Conservation (phyloP, 2,797 vertebrate genomes). For the Leptatherina wallacei region DNA sequence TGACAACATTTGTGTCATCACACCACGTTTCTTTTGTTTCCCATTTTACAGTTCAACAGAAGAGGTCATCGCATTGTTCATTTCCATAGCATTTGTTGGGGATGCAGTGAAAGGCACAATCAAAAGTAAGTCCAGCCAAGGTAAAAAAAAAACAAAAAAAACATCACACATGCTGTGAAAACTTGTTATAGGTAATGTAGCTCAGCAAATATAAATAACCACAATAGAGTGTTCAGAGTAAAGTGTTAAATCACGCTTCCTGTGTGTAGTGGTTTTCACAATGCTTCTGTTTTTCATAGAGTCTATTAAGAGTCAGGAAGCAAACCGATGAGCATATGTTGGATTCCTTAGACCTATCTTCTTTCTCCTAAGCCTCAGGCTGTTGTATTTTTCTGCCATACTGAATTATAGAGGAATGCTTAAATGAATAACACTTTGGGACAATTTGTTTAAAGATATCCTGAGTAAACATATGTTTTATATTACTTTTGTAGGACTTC, state of each 20-base stretch:
- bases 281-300: constrained; percentile 1
- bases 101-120: constrained; percentile 93
- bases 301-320: constrained; percentile 16
- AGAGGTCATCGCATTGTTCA: constrained; percentile 96
- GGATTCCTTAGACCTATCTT: constrained; percentile 14
- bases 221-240: constrained; percentile 31
- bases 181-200: constrained; percentile 37
- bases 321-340: constrained; percentile 2
- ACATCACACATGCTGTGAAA: constrained; percentile 31
- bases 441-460: neutral
- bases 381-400: constrained; percentile 16
- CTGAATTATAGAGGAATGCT: constrained; percentile 1
- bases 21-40: constrained; percentile 15
- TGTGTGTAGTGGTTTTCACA: constrained; percentile 17
- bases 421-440: neutral
- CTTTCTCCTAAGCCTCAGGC: constrained; percentile 10
- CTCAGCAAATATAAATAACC: constrained; percentile 24
- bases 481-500: neutral
- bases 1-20: constrained; percentile 45
- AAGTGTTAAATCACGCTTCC: neutral
- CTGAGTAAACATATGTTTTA: neutral
- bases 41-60: constrained; percentile 88
- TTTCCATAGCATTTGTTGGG: constrained; percentile 92
- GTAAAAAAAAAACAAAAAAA: constrained; percentile 17
- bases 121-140: constrained; percentile 88